Evolutionary conservation across 2,113 vertebrate genomes (phyloP).

Genomic region (Podiceps cristatus): DNA sequence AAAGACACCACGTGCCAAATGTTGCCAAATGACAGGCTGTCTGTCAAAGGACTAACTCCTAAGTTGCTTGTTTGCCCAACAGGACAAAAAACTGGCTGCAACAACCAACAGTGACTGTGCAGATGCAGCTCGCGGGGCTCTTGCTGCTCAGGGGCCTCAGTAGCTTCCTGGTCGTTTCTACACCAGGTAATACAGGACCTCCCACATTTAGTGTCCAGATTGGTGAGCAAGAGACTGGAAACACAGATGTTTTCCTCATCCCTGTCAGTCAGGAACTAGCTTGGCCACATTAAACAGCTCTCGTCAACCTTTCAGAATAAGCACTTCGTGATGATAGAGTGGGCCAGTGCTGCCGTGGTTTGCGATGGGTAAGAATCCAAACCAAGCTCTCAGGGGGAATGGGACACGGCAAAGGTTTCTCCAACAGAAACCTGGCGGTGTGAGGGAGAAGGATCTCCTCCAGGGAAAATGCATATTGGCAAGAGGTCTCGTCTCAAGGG

Average conservation of each 20-base stretch:
- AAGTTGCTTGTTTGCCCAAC: background rate
- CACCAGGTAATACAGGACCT: background rate
- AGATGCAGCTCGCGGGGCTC: background rate
- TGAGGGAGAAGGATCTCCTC: background rate
- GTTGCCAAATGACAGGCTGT: background rate
- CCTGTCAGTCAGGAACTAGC: slow-evolving; percentile 32
- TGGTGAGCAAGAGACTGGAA: slow-evolving; percentile 6
- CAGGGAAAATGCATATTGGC: background rate
- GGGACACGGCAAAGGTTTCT: background rate
- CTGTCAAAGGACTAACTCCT: background rate
- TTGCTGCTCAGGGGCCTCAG: background rate
- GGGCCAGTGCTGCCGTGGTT: background rate
- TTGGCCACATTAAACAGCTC: background rate
- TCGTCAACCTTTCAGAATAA: background rate
- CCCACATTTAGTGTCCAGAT: background rate
- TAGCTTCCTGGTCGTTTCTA: background rate
- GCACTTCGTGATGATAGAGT: background rate
- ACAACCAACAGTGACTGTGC: background rate
- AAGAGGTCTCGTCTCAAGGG: background rate
- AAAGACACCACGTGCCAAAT: background rate
- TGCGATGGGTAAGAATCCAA: background rate
- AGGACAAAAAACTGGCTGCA: background rate
- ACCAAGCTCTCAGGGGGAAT: background rate
- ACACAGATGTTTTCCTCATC: background rate
- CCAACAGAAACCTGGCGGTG: background rate